phyloP scores from a whole-genome alignment of 1,140 invertebrate genomes.

The Heliconius nattereri region DNA sequence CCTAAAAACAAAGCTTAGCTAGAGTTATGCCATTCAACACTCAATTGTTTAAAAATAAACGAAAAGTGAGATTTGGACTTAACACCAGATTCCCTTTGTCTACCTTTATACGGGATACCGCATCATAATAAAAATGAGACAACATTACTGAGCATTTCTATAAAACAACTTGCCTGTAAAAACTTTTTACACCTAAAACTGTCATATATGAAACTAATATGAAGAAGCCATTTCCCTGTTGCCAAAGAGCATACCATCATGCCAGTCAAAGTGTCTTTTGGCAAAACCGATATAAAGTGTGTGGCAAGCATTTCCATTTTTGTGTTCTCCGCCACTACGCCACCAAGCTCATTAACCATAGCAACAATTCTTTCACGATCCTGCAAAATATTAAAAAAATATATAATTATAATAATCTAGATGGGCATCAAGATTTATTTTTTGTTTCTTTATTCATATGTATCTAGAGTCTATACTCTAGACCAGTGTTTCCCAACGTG shows the following conservation, averaged over 20 bases:
- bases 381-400: slow-evolving; percentile 41
- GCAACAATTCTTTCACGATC: slow-evolving; percentile 66
- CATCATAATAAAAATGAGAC: too few species aligned
- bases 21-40: too few species aligned
- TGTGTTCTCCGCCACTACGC: slow-evolving; percentile 74
- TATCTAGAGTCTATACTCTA: too few species aligned
- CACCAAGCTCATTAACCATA: slow-evolving; percentile 72
- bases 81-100: too few species aligned
- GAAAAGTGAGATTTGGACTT: too few species aligned
- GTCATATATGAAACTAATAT: slow-evolving; percentile 70
- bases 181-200: slow-evolving; percentile 74
- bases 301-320: slow-evolving; percentile 78
- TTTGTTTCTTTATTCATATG: too few species aligned
- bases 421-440: too few species aligned
- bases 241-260: slow-evolving; percentile 77
- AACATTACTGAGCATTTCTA: background rate
- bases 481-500: too few species aligned
- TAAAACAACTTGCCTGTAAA: slow-evolving; percentile 46
- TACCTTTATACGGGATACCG: too few species aligned
- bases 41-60: too few species aligned
- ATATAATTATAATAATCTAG: background rate
- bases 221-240: slow-evolving; percentile 72
- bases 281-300: slow-evolving; percentile 71
- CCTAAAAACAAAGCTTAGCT: slow-evolving; percentile 45
- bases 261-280: slow-evolving; percentile 70